phyloP scores from a whole-genome alignment of 2,113 vertebrate species.

The Phrynocephalus versicolor region DNA sequence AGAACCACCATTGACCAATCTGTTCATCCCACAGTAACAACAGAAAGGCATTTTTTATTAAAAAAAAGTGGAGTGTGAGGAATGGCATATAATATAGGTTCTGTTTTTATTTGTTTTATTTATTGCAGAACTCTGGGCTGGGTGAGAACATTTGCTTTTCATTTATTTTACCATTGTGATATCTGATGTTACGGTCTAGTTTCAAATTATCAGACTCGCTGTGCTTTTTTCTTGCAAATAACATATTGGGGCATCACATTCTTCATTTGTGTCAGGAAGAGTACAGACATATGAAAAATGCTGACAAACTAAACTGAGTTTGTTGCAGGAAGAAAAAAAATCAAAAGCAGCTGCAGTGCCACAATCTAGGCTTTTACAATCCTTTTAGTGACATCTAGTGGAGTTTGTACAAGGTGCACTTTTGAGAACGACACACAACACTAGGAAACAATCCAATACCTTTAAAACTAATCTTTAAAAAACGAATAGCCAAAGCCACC shows the following conservation, averaged over 20 bases:
- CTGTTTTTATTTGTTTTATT: neutral
- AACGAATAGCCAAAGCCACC: neutral
- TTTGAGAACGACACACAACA: fast-evolving
- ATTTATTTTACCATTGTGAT: neutral
- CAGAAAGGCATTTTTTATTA: neutral
- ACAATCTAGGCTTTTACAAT: constrained; percentile 33
- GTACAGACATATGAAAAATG: neutral
- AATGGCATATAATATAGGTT: neutral
- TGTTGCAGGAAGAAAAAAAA: neutral
- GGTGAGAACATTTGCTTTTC: constrained; percentile 5
- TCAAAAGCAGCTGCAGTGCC: neutral
- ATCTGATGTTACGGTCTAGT: neutral
- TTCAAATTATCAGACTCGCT: neutral
- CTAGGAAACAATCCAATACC: fast-evolving
- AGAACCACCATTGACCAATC: neutral
- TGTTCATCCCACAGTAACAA: neutral
- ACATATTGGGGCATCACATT: fast-evolving
- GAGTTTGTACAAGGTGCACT: neutral
- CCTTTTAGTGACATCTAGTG: constrained; percentile 76
- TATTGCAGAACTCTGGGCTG: neutral
- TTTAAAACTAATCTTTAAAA: neutral
- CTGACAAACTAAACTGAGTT: neutral
- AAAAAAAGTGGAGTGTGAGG: neutral
- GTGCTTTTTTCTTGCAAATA: neutral
- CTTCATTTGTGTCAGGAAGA: neutral